phyloP scores from a whole-genome alignment of 1,140 invertebrate genomes.

The Sarcophaga peregrina region DNA sequence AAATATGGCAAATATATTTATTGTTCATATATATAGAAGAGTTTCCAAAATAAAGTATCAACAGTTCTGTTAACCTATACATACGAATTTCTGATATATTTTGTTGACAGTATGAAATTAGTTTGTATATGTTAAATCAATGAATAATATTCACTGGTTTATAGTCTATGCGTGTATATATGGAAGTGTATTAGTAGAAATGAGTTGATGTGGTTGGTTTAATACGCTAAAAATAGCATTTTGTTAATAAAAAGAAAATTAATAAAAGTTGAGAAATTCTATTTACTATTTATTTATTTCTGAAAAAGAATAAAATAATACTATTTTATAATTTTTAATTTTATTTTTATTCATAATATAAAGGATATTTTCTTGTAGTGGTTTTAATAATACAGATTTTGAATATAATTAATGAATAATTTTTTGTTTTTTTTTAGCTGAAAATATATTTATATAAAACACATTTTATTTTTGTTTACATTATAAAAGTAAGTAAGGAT shows the following conservation, averaged over 20 bases:
- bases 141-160: background rate
- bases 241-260: background rate
- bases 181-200: background rate
- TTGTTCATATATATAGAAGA: too few species aligned
- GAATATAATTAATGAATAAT: conserved; percentile 25
- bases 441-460: conserved; percentile 26
- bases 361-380: conserved; percentile 19
- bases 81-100: too few species aligned
- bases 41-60: too few species aligned
- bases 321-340: background rate
- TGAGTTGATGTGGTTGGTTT: background rate
- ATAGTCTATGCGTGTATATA: too few species aligned
- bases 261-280: background rate
- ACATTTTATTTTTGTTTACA: conserved; percentile 21
- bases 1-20: too few species aligned
- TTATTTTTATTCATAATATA: conserved; percentile 18
- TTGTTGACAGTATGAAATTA: background rate
- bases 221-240: background rate
- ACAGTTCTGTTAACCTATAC: background rate
- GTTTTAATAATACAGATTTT: conserved; percentile 23
- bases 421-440: conserved; percentile 9
- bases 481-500: conserved; percentile 5
- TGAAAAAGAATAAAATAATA: too few species aligned
- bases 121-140: conserved; percentile 9
- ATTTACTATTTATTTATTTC: too few species aligned